These are phyloP conservation scores for Ricordea florida DNA, from an alignment of 92 coral and sea anemone genomes.

Conservation along the genomic window DNA sequence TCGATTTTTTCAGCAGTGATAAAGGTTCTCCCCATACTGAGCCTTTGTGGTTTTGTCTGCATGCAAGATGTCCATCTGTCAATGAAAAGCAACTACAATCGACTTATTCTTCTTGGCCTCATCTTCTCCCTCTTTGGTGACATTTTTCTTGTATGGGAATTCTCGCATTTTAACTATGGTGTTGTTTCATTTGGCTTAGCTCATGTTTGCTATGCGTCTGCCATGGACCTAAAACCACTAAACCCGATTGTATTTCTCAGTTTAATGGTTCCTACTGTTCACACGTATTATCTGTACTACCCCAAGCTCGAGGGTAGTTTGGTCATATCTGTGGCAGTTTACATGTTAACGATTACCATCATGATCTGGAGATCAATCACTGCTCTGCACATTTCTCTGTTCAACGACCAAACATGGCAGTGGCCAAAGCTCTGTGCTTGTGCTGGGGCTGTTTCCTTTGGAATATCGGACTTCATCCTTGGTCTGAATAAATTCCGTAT, in stretches of 20 bases:
- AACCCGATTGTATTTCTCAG: constrained; percentile 8
- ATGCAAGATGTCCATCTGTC: constrained; percentile 43
- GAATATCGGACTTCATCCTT: constrained; percentile 60
- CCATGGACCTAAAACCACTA: constrained; percentile 62
- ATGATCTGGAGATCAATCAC: constrained; percentile 72
- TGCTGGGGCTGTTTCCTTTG: constrained; percentile 54
- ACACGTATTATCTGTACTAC: constrained; percentile 26
- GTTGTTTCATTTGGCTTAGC: constrained; percentile 60
- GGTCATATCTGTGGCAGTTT: constrained; percentile 31
- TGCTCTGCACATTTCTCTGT: constrained; percentile 16
- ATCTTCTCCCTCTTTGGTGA: constrained; percentile 68
- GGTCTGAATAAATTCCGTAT: constrained; percentile 56
- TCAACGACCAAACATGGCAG: not conserved
- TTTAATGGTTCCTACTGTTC: not conserved
- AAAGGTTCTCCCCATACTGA: constrained; percentile 61
- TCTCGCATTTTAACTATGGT: constrained; percentile 38
- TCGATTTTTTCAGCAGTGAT: constrained; percentile 32
- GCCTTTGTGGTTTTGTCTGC: constrained; percentile 60
- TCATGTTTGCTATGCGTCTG: constrained; percentile 48
- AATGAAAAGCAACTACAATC: constrained; percentile 43
- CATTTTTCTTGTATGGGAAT: constrained; percentile 69
- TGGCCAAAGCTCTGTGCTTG: constrained; percentile 58
- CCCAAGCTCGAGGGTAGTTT: constrained; percentile 56
- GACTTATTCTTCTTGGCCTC: constrained; percentile 49
- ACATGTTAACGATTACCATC: constrained; percentile 31